Percentiles rank a stretch among this genome's conserved stretches.
Conservation (phyloP, 2,113 vertebrate species). For the Herpetotheres cachinnans region DNA sequence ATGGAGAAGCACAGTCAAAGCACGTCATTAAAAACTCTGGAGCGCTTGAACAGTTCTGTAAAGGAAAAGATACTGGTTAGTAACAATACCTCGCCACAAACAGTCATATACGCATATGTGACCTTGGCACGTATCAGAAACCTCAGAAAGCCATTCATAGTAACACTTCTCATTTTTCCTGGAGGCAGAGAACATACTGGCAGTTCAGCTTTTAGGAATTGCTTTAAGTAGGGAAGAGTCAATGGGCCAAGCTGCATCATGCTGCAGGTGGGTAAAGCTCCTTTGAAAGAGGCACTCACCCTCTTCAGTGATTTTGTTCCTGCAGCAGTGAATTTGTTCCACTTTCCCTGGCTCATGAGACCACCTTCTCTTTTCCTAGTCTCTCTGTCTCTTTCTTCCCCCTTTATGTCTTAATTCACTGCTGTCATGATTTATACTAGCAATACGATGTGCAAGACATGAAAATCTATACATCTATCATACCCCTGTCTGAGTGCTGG, state of each 20-base stretch:
- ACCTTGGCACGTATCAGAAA: neutral
- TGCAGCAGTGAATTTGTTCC: conserved; percentile 3
- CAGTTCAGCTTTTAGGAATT: neutral
- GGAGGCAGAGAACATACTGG: neutral
- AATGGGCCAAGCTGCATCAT: neutral
- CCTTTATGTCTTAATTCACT: conserved; percentile 39
- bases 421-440: conserved; percentile 51
- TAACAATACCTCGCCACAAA: neutral
- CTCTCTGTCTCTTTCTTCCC: neutral
- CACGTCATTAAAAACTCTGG: neutral
- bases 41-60: neutral
- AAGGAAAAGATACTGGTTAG: neutral
- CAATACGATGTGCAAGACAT: conserved; percentile 30
- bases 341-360: neutral
- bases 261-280: neutral
- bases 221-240: neutral
- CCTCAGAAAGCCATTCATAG: neutral
- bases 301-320: neutral
- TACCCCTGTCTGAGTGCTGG: neutral
- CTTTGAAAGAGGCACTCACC: neutral
- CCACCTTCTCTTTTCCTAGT: neutral
- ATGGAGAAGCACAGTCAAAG: neutral
- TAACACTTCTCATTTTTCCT: neutral
- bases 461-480: conserved; percentile 56
- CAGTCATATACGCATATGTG: neutral